phyloP scores from a whole-genome alignment of 2,888 invertebrate species.

The Digitonthophagus gazella region DNA sequence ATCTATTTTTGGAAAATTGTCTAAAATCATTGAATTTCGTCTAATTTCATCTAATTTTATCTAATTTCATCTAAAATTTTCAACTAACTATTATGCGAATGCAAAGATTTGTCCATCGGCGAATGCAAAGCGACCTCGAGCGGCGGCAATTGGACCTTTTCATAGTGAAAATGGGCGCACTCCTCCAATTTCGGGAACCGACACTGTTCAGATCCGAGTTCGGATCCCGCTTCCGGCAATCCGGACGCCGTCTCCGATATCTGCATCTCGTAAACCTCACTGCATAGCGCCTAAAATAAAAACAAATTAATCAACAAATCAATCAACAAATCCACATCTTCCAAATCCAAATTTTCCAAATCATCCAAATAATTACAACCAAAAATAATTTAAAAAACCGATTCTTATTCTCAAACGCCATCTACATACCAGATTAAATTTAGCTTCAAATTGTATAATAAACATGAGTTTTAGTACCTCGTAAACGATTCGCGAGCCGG shows the following conservation, averaged over 20 bases:
- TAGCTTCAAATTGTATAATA: neutral
- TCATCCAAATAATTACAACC: no score
- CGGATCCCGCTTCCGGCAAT: slow-evolving; percentile 41
- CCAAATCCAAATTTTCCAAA: no score
- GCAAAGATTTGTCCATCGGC: slow-evolving; percentile 51
- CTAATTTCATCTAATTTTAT: no score
- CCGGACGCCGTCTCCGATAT: slow-evolving; percentile 47
- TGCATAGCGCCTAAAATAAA: slow-evolving; percentile 47
- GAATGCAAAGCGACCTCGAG: slow-evolving; percentile 58
- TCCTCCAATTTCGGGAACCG: slow-evolving; percentile 89
- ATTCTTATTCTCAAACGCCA: no score
- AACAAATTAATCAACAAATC: neutral
- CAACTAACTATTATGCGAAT: slow-evolving; percentile 50
- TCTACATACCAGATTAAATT: neutral
- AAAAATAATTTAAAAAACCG: no score
- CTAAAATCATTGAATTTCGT: no score
- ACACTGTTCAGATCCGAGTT: slow-evolving; percentile 51
- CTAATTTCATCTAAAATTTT: neutral
- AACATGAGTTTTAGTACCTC: neutral
- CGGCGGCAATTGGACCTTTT: slow-evolving; percentile 85
- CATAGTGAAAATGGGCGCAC: slow-evolving; percentile 98
- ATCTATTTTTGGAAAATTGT: no score
- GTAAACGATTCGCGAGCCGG: neutral
- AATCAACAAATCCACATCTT: no score
- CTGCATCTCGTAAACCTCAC: slow-evolving; percentile 50